Evolutionary conservation across 2,113 vertebrate species (phyloP).

Genomic region (Eclectus roratus): DNA sequence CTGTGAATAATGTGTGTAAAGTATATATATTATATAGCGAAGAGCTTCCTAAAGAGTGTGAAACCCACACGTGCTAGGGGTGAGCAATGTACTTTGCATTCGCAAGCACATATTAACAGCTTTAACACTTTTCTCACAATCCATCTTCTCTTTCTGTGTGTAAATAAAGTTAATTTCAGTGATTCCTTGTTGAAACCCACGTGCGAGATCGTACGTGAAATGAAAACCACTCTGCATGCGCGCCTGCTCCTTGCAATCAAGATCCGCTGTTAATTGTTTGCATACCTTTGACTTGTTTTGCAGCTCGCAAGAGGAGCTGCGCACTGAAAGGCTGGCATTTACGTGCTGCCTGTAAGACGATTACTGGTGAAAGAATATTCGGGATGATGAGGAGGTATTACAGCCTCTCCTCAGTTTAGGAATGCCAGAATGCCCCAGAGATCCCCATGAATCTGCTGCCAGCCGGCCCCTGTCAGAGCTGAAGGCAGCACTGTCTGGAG

Average conservation of each 20-base stretch:
- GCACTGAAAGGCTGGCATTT: not conserved
- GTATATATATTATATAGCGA: not conserved
- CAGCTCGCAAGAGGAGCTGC: not conserved
- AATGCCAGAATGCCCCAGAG: conserved; percentile 93
- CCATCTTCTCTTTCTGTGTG: not conserved
- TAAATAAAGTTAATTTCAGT: rapidly evolving
- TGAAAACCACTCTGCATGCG: rapidly evolving
- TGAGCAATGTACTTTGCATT: not conserved
- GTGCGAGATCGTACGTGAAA: rapidly evolving
- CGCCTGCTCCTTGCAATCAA: not conserved
- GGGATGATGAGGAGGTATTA: conserved; percentile 55
- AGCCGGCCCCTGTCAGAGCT: conserved; percentile 78
- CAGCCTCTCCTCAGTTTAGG: conserved; percentile 65
- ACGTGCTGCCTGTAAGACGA: not conserved
- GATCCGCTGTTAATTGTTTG: not conserved
- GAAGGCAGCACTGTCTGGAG: conserved; percentile 76
- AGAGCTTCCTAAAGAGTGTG: not conserved
- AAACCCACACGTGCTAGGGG: rapidly evolving
- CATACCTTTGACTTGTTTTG: not conserved
- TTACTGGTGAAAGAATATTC: conserved; percentile 37
- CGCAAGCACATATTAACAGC: rapidly evolving
- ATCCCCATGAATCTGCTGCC: conserved; percentile 81
- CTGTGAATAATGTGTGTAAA: not conserved
- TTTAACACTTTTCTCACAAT: not conserved
- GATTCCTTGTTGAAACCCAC: not conserved